Evolutionary conservation across 2,113 vertebrate species (phyloP).

Genomic region (Melospiza melodia): DNA sequence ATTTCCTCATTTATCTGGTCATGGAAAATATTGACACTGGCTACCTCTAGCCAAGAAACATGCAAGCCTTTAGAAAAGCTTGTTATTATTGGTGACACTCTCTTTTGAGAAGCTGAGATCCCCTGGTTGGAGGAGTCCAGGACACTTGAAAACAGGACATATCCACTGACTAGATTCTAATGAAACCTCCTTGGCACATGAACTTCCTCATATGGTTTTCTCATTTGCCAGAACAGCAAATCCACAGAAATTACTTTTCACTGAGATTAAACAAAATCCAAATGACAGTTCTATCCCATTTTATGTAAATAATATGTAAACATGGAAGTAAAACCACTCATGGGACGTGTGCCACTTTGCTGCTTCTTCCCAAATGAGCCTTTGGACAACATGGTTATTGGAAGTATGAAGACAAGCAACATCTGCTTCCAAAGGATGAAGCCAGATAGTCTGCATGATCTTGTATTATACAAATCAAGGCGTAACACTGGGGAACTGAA

Average conservation of each 20-base stretch:
- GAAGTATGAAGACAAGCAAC: background rate
- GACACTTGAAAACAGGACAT: background rate
- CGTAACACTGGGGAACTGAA: background rate
- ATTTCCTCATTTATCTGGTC: background rate
- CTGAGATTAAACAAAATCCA: slow-evolving; percentile 7
- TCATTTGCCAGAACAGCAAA: background rate
- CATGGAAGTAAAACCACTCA: background rate
- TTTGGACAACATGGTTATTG: background rate
- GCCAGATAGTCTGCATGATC: background rate
- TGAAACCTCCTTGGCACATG: background rate
- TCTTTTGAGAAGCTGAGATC: background rate
- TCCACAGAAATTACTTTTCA: slow-evolving; percentile 13
- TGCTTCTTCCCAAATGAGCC: background rate
- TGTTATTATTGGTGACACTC: background rate
- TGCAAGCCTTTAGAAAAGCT: background rate
- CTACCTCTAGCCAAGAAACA: background rate
- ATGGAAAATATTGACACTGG: background rate
- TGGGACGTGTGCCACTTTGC: background rate
- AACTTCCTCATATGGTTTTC: background rate
- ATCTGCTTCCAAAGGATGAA: slow-evolving; percentile 6
- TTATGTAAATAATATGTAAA: slow-evolving; percentile 1
- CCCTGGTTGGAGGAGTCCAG: background rate
- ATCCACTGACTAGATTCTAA: background rate
- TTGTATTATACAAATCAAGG: background rate
- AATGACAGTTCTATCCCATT: background rate